Conservation (phyloP, 2,888 invertebrate genomes). For the Idaea biselata region DNA sequence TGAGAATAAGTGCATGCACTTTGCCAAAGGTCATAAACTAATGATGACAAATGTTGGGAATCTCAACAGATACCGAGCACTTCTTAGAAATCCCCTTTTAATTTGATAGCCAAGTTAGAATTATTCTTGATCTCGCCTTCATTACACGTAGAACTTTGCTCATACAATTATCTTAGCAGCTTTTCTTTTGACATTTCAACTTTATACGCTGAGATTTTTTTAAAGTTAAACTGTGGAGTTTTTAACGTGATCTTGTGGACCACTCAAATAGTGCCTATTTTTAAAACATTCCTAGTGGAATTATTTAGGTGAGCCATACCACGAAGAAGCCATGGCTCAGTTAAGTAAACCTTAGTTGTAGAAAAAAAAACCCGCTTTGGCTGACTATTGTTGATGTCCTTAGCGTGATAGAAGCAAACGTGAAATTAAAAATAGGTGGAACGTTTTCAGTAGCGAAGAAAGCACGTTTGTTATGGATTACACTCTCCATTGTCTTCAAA, state of each 20-base stretch:
- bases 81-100: conserved; percentile 8
- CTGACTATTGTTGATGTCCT: too few relatives aligned
- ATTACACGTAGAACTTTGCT: conserved; percentile 29
- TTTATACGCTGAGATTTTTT: conserved; percentile 2
- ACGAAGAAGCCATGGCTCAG: too few relatives aligned
- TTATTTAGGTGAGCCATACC: too few relatives aligned
- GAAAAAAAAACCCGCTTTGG: too few relatives aligned
- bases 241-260: background rate
- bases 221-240: background rate
- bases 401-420: too few relatives aligned
- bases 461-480: background rate
- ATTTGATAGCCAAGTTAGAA: conserved; percentile 23
- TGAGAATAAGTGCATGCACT: background rate
- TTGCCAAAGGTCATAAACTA: background rate
- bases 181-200: conserved; percentile 14
- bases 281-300: too few relatives aligned
- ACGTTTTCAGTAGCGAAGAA: background rate
- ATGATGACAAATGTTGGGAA: background rate
- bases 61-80: background rate
- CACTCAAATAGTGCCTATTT: too few relatives aligned
- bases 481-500: background rate
- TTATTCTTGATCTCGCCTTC: conserved; percentile 24
- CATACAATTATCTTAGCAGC: conserved; percentile 28
- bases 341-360: too few relatives aligned
- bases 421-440: background rate